Percentiles rank a stretch among this genome's conserved stretches.
Evolutionary conservation across 2,113 vertebrate species (phyloP).

Genomic region (Hydrolagus affinis): DNA sequence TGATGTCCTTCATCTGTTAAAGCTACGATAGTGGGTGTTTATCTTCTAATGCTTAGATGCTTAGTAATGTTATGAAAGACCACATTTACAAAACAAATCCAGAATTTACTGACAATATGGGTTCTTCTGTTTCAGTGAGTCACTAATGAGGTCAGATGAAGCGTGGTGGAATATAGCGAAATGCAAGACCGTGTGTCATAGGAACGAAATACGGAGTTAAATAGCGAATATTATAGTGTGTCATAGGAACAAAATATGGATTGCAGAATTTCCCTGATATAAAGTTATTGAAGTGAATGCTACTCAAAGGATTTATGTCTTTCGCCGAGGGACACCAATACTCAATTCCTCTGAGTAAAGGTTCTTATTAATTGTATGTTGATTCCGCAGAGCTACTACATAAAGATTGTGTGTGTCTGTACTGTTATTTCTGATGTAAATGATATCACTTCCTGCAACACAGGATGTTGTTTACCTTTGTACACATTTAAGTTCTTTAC

Average conservation of each 20-base stretch:
- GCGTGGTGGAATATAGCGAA: slow-evolving; percentile 8
- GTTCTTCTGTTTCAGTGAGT: slow-evolving; percentile 9
- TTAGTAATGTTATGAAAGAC: slow-evolving; percentile 23
- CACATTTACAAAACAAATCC: slow-evolving; percentile 23
- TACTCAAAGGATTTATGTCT: neutral
- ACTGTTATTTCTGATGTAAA: neutral
- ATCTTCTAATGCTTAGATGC: slow-evolving; percentile 1
- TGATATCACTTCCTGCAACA: slow-evolving; percentile 20
- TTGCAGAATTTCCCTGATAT: slow-evolving; percentile 27
- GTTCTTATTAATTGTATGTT: neutral
- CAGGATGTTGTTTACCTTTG: neutral
- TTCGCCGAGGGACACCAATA: neutral
- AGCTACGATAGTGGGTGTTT: neutral
- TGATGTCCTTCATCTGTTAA: slow-evolving; percentile 15
- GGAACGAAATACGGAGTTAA: slow-evolving; percentile 6
- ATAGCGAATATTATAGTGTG: neutral
- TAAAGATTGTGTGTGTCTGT: neutral
- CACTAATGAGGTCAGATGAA: slow-evolving; percentile 12
- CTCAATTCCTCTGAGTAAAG: too few relatives aligned
- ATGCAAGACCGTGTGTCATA: slow-evolving; percentile 8
- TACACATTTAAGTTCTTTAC: neutral
- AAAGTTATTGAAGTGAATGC: neutral
- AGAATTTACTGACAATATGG: slow-evolving; percentile 27
- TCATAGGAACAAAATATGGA: slow-evolving; percentile 23
- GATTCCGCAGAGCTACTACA: neutral